phyloP scores from a whole-genome alignment of 1,140 invertebrate species.

The Phenacoccus solenopsis region DNA sequence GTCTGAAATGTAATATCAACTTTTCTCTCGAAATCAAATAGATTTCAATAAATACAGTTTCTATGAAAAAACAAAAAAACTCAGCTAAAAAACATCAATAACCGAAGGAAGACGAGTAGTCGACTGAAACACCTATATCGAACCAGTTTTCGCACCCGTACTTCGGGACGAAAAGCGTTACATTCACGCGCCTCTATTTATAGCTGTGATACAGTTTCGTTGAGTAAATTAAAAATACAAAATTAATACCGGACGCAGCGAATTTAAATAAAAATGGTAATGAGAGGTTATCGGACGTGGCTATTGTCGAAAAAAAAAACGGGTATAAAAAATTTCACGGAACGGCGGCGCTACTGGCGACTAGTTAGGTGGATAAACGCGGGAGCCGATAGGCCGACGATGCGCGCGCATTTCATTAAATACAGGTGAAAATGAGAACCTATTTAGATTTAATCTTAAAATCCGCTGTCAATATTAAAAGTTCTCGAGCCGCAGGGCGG shows the following conservation, averaged over 20 bases:
- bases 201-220: not conserved
- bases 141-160: not conserved
- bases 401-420: constrained; percentile 1
- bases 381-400: not conserved
- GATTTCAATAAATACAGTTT: too few relatives aligned
- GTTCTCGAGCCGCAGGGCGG: not conserved
- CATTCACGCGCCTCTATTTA: not conserved
- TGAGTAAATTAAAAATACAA: constrained; percentile 4
- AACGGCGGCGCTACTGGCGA: not conserved
- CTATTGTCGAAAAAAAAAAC: not conserved
- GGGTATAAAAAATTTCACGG: too few relatives aligned
- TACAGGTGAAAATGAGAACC: not conserved
- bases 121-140: not conserved
- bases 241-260: not conserved
- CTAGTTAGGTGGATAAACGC: not conserved
- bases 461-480: constrained; percentile 2
- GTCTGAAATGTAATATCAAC: too few relatives aligned
- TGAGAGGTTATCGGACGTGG: too few relatives aligned
- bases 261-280: not conserved
- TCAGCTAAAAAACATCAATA: too few relatives aligned
- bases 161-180: not conserved
- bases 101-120: not conserved
- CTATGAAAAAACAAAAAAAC: too few relatives aligned
- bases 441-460: constrained; percentile 4
- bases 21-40: too few relatives aligned